Base-by-base conservation (phyloP, 2,888 invertebrate species). In the Xestia xanthographa region DNA sequence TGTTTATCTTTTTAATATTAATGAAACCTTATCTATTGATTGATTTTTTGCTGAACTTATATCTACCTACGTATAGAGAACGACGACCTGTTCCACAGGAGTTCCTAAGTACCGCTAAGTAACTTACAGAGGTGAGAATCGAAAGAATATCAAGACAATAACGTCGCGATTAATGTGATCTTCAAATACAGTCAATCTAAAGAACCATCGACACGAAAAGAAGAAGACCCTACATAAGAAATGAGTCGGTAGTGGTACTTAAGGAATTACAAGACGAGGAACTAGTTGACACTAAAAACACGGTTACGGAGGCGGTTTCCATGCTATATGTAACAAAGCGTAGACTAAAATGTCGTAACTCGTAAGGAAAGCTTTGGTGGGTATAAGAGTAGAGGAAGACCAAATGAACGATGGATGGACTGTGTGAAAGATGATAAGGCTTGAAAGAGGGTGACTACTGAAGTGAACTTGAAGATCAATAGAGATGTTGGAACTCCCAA, bases 1-100 rank as follows among this genome's bases (percentile, higher is more conserved):
- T 79, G 66, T 80, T 80, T 79, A 75, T 75, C 63, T 56, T 68
- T 63, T 38, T 65, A 66, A 80, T 74, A 75, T 79, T 68, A 67
- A 65, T 68, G 48, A 14, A 75, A 62, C n/a, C n/a, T 43, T 50
- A 41, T 63, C 0, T 26, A 66, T 62, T 11, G 50, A 79, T 56
- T 72, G 66, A 34, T 71, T 48, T 48, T 78, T 71, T 43, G 48
- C 41, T 58, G 2, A 22, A 17, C n/a, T 53, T n/a, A 6, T 63
- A 1, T 41, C 5, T 14, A 8, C 62, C n/a, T 41, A 38, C 8
- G 6, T 41, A 41, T n/a, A n/a, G n/a, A 2, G 14, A 6, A n/a
- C 1, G n/a, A 12, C 3, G 38, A 38, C 6, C 14, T n/a, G 38
- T 63, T 8, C 3, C 14, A 62, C 5, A 22, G 34, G 34, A 60